Percentiles rank a stretch among this genome's conserved stretches.
phyloP scores from a whole-genome alignment of 2,797 vertebrate species.

The Bradypodion pumilum region DNA sequence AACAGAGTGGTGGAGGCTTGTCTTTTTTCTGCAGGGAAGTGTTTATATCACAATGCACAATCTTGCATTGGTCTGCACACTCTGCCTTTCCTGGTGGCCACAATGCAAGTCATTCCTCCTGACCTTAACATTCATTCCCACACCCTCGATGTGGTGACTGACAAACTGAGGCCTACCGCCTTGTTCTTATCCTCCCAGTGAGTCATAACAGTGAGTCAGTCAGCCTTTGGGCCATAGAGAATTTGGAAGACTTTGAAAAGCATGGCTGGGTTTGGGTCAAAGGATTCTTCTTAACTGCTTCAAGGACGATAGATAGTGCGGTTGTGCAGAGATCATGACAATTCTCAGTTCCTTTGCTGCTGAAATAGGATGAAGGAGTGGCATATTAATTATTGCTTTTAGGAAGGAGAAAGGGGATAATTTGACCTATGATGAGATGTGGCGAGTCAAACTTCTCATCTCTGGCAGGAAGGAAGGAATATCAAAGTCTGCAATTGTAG shows the following conservation, averaged over 20 bases:
- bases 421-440: too few species aligned
- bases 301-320: conserved; percentile 66
- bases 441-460: too few species aligned
- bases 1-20: background rate
- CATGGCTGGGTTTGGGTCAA: conserved; percentile 73
- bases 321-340: conserved; percentile 47
- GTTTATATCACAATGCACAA: background rate
- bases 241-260: conserved; percentile 77
- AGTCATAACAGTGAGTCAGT: conserved; percentile 79
- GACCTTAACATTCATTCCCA: conserved; percentile 18
- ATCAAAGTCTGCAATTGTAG: too few species aligned
- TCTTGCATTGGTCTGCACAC: background rate
- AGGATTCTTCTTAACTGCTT: conserved; percentile 50
- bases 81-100: background rate
- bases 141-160: conserved; percentile 58
- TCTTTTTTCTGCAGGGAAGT: background rate
- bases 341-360: conserved; percentile 65
- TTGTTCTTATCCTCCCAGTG: conserved; percentile 74
- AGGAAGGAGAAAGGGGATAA: background rate
- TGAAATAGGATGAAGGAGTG: conserved; percentile 40
- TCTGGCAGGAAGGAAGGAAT: background rate
- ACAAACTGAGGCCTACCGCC: conserved; percentile 67
- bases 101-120: background rate
- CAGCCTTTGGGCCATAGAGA: conserved; percentile 76
- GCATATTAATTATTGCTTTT: too few species aligned